phyloP scores from a whole-genome alignment of 2,888 invertebrate species.

The Diplazon laetatorius region DNA sequence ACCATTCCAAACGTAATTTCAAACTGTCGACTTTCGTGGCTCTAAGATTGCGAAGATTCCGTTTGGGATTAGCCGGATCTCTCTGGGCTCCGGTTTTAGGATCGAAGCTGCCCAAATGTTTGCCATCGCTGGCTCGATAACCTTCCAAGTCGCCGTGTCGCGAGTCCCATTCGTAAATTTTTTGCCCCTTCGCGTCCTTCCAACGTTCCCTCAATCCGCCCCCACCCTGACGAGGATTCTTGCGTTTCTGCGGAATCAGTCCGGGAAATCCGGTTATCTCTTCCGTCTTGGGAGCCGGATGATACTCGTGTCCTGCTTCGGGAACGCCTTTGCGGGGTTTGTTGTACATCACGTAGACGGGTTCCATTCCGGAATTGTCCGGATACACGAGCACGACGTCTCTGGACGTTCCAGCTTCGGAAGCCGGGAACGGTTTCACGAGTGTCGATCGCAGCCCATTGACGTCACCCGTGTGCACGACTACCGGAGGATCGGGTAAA shows the following conservation, averaged over 20 bases:
- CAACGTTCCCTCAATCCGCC: constrained; percentile 4
- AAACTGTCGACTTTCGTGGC: neutral
- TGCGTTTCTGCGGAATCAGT: neutral
- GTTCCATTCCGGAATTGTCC: constrained; percentile 1
- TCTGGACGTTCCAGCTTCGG: neutral
- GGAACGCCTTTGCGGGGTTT: neutral
- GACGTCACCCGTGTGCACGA: neutral
- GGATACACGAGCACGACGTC: constrained; percentile 6
- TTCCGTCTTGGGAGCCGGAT: constrained; percentile 4
- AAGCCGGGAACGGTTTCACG: constrained; percentile 2
- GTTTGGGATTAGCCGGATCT: neutral
- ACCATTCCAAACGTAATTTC: neutral
- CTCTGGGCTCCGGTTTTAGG: neutral
- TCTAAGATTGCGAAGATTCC: neutral
- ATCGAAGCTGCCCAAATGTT: constrained; percentile 7
- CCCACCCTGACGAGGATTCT: neutral
- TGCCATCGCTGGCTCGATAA: constrained; percentile 2
- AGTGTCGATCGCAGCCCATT: neutral
- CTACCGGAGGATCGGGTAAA: neutral
- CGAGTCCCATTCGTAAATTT: constrained; percentile 7
- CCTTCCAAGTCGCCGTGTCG: neutral
- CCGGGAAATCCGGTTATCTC: neutral
- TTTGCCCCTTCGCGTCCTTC: neutral
- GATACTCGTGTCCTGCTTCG: neutral
- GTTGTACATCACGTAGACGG: constrained; percentile 13